Percentiles rank a stretch among this genome's conserved stretches.
These are phyloP conservation scores for Grammomys surdaster DNA, from an alignment of 2,113 vertebrate genomes.

Conservation along the genomic window DNA sequence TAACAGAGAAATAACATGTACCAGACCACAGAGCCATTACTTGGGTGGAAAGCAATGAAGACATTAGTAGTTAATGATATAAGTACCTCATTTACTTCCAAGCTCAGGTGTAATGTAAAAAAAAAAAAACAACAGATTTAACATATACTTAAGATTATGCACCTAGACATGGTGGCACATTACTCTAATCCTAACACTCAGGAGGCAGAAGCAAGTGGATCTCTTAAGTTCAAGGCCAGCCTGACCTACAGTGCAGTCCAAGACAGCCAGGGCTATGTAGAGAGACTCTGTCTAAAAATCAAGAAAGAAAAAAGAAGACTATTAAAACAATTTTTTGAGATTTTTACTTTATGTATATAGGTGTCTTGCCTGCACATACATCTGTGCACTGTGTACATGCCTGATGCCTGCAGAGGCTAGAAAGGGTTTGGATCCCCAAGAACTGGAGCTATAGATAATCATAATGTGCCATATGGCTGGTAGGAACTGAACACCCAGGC, in stretches of 20 bases:
- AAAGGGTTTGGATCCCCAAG: neutral
- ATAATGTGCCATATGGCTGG: neutral
- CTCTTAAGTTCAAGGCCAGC: neutral
- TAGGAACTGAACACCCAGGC: neutral
- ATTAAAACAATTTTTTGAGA: neutral
- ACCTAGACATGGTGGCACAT: neutral
- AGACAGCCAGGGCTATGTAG: neutral
- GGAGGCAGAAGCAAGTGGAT: neutral
- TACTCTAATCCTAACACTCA: neutral
- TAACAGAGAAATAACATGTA: neutral
- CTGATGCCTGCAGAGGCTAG: neutral
- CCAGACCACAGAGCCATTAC: neutral
- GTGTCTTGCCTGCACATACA: neutral
- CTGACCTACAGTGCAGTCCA: neutral
- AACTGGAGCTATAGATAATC: neutral
- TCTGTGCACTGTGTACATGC: neutral
- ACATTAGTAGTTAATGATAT: neutral
- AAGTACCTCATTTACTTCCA: neutral
- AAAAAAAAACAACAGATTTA: neutral
- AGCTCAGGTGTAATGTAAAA: neutral
- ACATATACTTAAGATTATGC: neutral
- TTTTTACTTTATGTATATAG: neutral
- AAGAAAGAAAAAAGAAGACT: neutral
- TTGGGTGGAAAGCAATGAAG: neutral
- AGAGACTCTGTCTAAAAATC: neutral